Base-by-base conservation (phyloP, 2,113 vertebrate genomes). In the Cardinalis cardinalis region DNA sequence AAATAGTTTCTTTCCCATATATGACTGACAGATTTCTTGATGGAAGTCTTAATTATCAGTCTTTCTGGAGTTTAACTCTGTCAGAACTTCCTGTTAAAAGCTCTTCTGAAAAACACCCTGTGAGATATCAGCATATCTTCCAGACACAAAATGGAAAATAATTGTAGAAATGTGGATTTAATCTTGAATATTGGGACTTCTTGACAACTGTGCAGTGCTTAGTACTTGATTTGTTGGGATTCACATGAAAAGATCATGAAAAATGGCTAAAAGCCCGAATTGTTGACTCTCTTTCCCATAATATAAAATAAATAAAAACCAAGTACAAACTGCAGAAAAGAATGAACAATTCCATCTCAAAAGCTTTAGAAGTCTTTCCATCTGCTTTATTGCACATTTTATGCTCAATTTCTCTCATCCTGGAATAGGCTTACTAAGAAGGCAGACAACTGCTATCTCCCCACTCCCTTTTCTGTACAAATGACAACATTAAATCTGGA, bases 21-120 rank as follows among this genome's bases (percentile, higher is more conserved):
- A 46, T 88, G 65, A 92, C 52, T 93, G 92, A 86, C 83, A 93
- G 5, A 19, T 86, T 90, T 86, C 84, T 49, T 91, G 72, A 86
- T 81, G 53, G 60, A 69, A 93, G 66, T 86, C 88, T 91, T 91
- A 88, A 94, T 94, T 94, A 94, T 44, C 1, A 1, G 60, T 70
- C 75, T 77, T 83, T 80, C 83, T 90, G 48, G 43, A 74, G 32
- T 56, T 65, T 65, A 65, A 87, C 18, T 66, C 85, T 49, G 28
- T 56, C 66, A 87, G 34, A 79, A 82, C 31, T 84, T 88, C 44
- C 72, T 86, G 52, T 74, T 83, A 59, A 94, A 88, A 92, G 21
- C 60, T 92, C 38, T 88, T 31, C 36, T 88, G 44, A 86, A 72
- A 86, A 89, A 69, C 49, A 88, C 8, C 15, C 14, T 64, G 48